These are phyloP conservation scores for Neoarius graeffei DNA, from an alignment of 2,113 vertebrate species.

Conservation along the genomic window DNA sequence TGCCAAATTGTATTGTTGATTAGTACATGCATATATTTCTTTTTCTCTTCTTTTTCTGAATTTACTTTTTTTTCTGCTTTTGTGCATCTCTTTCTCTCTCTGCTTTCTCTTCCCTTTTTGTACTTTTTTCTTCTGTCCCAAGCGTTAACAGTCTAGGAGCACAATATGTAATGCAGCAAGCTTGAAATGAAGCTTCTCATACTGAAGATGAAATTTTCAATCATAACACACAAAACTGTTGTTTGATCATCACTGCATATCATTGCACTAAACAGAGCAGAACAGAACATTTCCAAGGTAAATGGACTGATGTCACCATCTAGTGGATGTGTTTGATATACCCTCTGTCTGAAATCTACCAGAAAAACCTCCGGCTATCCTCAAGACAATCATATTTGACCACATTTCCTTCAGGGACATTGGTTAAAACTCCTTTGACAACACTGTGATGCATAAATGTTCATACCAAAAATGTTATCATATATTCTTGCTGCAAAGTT, in stretches of 20 bases:
- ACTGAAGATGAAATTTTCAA: background rate
- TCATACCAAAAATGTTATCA: background rate
- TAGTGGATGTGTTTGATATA: constrained; percentile 15
- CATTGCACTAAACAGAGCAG: background rate
- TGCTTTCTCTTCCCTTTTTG: background rate
- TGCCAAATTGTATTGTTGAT: background rate
- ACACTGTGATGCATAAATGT: background rate
- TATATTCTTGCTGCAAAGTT: no score
- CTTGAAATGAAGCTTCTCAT: background rate
- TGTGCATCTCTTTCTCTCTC: background rate
- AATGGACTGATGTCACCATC: constrained; percentile 24
- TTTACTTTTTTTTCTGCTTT: background rate
- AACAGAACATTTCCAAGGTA: background rate
- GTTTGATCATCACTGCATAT: background rate
- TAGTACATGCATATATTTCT: background rate
- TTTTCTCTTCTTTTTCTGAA: background rate
- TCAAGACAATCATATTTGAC: background rate
- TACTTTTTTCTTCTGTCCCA: background rate
- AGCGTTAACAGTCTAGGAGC: background rate
- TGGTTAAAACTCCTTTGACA: background rate
- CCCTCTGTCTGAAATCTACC: background rate
- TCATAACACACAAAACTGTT: background rate
- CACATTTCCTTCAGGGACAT: background rate
- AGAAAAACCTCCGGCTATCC: background rate
- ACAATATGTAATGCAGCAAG: background rate